Conservation (phyloP, 1,140 invertebrate species). For the Drosophila asahinai region DNA sequence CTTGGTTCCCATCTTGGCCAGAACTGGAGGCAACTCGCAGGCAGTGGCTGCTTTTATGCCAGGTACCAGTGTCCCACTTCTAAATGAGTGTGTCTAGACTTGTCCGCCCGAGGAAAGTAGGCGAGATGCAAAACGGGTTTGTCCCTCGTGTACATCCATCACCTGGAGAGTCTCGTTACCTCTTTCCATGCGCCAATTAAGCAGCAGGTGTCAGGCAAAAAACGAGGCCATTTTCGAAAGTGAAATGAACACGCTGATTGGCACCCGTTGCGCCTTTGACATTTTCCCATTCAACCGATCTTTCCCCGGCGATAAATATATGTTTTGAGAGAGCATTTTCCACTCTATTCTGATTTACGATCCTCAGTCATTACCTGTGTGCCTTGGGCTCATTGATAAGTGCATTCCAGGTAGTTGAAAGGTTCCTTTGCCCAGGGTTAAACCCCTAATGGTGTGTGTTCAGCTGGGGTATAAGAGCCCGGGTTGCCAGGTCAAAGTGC, state of each 20-base stretch:
- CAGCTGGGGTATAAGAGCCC: conserved; percentile 38
- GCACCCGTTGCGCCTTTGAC: conserved; percentile 29
- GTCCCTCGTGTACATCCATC: conserved; percentile 1
- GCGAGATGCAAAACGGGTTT: conserved; percentile 40
- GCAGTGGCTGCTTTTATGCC: conserved; percentile 58
- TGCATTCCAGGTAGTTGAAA: conserved; percentile 20
- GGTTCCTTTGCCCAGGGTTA: conserved; percentile 9
- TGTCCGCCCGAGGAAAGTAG: conserved; percentile 42
- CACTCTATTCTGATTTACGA: conserved; percentile 33
- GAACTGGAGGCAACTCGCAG: conserved; percentile 43
- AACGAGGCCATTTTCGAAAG: conserved; percentile 41
- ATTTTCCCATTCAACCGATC: neutral
- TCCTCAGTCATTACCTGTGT: conserved; percentile 23
- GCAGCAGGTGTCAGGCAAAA: conserved; percentile 43
- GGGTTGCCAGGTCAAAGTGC: conserved; percentile 25
- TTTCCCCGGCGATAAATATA: conserved; percentile 14
- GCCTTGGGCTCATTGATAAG: conserved; percentile 35
- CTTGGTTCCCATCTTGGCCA: conserved; percentile 52
- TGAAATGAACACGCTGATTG: conserved; percentile 30
- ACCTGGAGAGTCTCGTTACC: conserved; percentile 5
- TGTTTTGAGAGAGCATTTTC: conserved; percentile 26
- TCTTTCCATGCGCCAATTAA: conserved; percentile 34
- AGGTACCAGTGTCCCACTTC: conserved; percentile 35
- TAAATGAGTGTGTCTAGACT: conserved; percentile 39
- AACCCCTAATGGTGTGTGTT: conserved; percentile 43